phyloP scores from a whole-genome alignment of 2,797 vertebrate species.

The Oreochromis grahami region DNA sequence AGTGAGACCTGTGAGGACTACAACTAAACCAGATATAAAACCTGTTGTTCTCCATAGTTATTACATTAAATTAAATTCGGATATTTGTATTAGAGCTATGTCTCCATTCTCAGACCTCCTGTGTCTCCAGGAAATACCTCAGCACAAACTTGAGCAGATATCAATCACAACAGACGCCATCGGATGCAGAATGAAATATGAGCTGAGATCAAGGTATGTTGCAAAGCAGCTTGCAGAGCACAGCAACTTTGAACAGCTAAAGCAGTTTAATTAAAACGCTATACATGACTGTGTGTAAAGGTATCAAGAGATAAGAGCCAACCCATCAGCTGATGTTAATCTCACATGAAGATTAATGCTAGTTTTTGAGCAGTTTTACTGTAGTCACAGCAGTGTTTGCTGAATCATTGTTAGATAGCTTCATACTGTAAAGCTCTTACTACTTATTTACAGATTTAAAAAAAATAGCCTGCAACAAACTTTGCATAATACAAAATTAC shows the following conservation, averaged over 20 bases:
- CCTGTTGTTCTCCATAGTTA: background rate
- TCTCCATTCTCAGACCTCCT: background rate
- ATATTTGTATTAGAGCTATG: background rate
- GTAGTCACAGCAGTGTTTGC: background rate
- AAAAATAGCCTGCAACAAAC: background rate
- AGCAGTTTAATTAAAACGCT: rapidly evolving
- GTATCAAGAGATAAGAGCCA: background rate
- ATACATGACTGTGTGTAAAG: background rate
- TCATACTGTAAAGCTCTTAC: background rate
- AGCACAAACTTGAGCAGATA: background rate
- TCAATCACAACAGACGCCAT: background rate
- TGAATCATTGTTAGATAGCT: background rate
- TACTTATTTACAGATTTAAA: background rate
- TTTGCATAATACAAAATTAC: background rate
- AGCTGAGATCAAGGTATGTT: background rate
- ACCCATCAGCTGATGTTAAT: background rate
- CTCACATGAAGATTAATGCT: background rate
- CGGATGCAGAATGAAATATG: background rate
- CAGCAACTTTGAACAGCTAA: background rate
- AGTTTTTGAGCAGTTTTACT: background rate
- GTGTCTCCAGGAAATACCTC: background rate
- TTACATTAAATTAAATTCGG: background rate
- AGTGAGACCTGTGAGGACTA: background rate
- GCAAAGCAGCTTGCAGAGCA: background rate
- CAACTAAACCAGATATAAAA: background rate